Conservation (phyloP, 2,888 invertebrate species). For the Adelognathus sp. region DNA sequence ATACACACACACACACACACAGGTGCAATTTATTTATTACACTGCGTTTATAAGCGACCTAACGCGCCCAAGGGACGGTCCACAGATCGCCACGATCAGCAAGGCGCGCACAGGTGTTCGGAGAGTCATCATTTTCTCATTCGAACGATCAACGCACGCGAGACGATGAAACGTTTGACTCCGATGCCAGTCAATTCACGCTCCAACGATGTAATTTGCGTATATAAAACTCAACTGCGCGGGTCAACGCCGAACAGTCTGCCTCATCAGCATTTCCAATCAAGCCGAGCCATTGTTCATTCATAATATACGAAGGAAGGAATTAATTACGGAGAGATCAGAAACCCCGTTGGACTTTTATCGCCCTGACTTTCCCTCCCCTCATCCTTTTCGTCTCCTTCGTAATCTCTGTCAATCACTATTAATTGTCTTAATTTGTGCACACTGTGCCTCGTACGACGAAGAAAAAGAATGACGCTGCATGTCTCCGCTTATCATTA, state of each 20-base stretch:
- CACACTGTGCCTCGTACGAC: neutral
- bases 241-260: neutral
- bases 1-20: neutral
- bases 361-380: constrained; percentile 31
- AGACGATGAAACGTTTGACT: neutral
- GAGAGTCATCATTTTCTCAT: neutral
- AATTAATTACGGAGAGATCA: constrained; percentile 32
- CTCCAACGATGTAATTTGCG: neutral
- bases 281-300: constrained; percentile 13
- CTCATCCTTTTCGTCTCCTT: neutral
- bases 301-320: constrained; percentile 14
- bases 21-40: constrained; percentile 1
- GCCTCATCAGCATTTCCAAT: constrained; percentile 33
- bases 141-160: neutral
- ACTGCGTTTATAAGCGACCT: neutral
- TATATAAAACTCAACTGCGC: neutral
- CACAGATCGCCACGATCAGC: neutral
- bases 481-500: constrained; percentile 33
- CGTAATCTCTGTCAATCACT: constrained; percentile 50
- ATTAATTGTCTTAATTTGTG: constrained; percentile 35
- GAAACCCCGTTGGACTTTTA: constrained; percentile 22
- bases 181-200: neutral
- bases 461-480: neutral
- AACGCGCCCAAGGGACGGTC: neutral
- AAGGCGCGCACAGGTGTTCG: constrained; percentile 4